Base-by-base conservation (phyloP, 2,888 invertebrate species). In the Pediacus dermestoides region DNA sequence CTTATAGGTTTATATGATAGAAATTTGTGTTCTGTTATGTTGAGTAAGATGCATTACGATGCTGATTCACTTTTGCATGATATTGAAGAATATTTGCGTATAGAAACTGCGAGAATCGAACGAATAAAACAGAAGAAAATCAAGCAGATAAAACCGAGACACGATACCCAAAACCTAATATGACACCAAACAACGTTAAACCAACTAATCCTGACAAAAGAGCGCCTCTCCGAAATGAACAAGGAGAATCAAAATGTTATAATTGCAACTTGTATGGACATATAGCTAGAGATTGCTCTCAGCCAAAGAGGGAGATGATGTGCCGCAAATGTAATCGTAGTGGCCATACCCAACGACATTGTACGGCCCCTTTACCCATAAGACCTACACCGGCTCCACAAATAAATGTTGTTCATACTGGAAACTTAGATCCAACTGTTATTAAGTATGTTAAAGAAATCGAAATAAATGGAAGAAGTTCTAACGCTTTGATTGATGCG, bases 1-100 rank as follows among this genome's bases (percentile, higher is more conserved):
- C 45, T 43, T 37, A 4, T 9, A 6, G 37, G 36, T 1, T 48
- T 50, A 15, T 30, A 26, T n/a, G 9, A 10, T 7, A 30, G 35
- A 1, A 37, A 39, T 6, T 13, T n/a, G 6, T 3, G 10, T 23
- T 44, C 41, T 0, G 44, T 42, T 16, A 1, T 46, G 11, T 12
- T 21, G 16, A 6, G 6, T 4, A 4, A 9, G 4, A 10, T n/a
- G 4, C 26, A 26, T 26, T 4, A 7, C 26, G 9, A 26, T 26
- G 10, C 4, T 4, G 26, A 26, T n/a, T 7, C 6, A n/a, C 9
- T 26, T n/a, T 26, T 26, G 4, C 26, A 26, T n/a, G 26, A 26
- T 9, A 7, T 26, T 7, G 4, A 7, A 4, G n/a, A 10, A 4
- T 26, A 26, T 10, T 7, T n/a, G 9, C 4, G 9, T n/a, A 26